Percentiles rank a stretch among this genome's conserved stretches.
These are phyloP conservation scores for Xenus cinereus DNA, from an alignment of 2,113 vertebrate genomes.

Conservation along the genomic window DNA sequence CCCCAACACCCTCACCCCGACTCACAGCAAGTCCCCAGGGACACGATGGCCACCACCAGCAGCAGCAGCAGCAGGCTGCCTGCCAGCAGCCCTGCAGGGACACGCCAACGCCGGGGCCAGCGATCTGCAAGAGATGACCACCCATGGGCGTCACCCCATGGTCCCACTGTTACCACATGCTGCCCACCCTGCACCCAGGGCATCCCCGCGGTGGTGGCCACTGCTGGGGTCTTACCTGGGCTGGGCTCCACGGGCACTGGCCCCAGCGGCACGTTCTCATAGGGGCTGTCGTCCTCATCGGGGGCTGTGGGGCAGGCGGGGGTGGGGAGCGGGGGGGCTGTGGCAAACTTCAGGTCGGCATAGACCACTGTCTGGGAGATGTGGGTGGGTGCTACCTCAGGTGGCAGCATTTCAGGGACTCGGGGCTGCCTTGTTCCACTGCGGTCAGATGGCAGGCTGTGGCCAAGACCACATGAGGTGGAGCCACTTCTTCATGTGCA, in stretches of 20 bases:
- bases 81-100: background rate
- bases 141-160: accelerated
- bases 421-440: accelerated
- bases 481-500: background rate
- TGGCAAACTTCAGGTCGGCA: background rate
- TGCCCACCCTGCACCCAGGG: accelerated
- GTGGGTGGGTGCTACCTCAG: accelerated
- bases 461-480: accelerated
- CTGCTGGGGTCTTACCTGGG: too few species aligned
- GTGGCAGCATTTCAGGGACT: background rate
- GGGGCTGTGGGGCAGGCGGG: background rate
- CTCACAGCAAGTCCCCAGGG: background rate
- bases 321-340: accelerated
- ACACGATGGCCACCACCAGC: background rate
- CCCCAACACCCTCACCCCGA: accelerated
- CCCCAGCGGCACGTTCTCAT: background rate
- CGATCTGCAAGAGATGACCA: background rate
- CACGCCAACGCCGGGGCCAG: background rate
- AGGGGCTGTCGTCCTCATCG: background rate
- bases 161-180: background rate
- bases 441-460: background rate
- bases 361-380: background rate
- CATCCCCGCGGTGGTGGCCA: too few species aligned
- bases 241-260: too few species aligned
- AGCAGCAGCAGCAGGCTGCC: background rate